Conservation (phyloP, 2,113 vertebrate genomes). For the Sturnira hondurensis region DNA sequence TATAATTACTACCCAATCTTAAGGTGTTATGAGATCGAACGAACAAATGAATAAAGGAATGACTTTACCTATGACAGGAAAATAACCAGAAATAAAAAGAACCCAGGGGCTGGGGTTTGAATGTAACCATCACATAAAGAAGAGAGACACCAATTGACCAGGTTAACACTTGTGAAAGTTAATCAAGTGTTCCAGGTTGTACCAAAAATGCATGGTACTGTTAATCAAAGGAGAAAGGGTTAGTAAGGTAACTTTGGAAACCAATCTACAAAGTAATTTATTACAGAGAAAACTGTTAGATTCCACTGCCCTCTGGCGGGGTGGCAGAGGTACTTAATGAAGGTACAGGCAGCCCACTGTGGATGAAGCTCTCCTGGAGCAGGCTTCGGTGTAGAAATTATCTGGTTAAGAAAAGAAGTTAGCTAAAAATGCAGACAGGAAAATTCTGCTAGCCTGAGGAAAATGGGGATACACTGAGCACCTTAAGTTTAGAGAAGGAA, state of each 20-base stretch:
- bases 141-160: neutral
- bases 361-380: neutral
- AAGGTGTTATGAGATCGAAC: neutral
- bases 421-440: neutral
- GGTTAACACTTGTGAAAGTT: neutral
- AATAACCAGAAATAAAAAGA: slow-evolving; percentile 35
- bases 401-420: neutral
- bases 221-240: neutral
- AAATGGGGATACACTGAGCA: neutral
- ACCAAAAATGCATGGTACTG: neutral
- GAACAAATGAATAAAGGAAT: neutral
- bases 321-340: neutral
- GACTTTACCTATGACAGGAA: neutral
- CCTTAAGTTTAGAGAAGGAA: neutral
- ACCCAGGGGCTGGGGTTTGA: neutral
- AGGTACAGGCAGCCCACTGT: neutral
- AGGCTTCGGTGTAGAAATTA: neutral
- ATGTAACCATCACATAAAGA: neutral
- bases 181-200: neutral
- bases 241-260: neutral
- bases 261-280: neutral
- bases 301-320: neutral
- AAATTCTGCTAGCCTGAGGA: neutral
- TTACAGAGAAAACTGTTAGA: neutral
- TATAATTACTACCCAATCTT: neutral